Evolutionary conservation across 2,797 vertebrate genomes (phyloP), one percentile per base, ranked within the genome.

Genomic region (Botia kubotai): DNA sequence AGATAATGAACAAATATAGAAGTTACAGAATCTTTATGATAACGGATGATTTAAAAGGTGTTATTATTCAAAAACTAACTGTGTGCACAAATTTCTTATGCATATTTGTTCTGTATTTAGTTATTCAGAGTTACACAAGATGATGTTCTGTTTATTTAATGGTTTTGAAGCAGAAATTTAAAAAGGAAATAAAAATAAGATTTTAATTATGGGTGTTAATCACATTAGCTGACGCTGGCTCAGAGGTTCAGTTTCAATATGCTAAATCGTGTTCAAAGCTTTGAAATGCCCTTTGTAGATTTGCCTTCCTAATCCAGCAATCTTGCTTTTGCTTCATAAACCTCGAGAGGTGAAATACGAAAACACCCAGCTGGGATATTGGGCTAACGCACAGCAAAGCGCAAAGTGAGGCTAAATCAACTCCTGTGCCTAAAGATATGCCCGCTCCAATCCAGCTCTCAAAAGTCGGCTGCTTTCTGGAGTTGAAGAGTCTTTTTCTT

Each of bases 221-320:
- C 85, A 82, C 78, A 80, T 87, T 87, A 83, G 70, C 67, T 66
- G 58, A 68, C 72, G 46, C 72, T 58, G 68, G 77, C 79, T 84
- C 75, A 33, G 71, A 62, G 33, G 52, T 85, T 85, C 81, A 76
- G 77, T 87, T 72, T 82, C 70, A 80, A 57, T 83, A 71, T 62
- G 81, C 79, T 74, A 85, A 88, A 84, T 87, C 84, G 72, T 77
- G 76, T 83, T 86, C 83, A 86, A 85, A 86, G 86, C 80, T 82
- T 82, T 33, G 69, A 53, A 71, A 77, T 79, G 78, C 75, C 82
- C 83, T 87, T 84, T 86, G 78, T 83, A 83, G 81, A 85, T 75
- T 84, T 63, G 75, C 71, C 80, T 70, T 75, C 78, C 77, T 84
- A 75, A 84, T 84, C 80, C 77, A 65, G 48, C 72, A 73, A 57